Base-by-base conservation (phyloP, 2,888 invertebrate species). In the Atethmia centrago region DNA sequence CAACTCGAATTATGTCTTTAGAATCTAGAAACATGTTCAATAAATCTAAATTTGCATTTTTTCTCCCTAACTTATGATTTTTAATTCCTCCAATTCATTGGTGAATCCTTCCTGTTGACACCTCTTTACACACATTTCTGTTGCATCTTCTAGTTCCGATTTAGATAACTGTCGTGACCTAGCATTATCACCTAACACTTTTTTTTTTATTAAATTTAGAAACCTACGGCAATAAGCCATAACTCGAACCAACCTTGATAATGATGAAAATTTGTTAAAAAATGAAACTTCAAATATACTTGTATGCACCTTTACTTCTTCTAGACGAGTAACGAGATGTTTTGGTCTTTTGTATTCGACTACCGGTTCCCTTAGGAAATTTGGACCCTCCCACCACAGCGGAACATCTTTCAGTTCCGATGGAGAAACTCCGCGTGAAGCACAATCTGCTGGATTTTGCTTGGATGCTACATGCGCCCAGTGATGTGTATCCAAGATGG, bases 211-310 rank as follows among this genome's bases (percentile, higher is more conserved):
- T 31, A 49, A 49, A 49, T 49, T 49, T 21, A 49, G 21, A 49
- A 49, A 49, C 49, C 49, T 21, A 19, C 25, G 62, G 47, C 55
- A 62, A 12, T 71, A 56, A 4, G 63, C 56, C 1, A 59, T n/a
- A 2, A 55, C 28, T 9, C 40, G 16, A 1, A 64, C 3, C 4
- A 56, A 3, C 8, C 21, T 56, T 1, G 71, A 47, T 0, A 56
- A 21, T 0, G 45, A 21, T 0, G 63, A 64, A 42, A 56, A 64
- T 8, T 79, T 81, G 10, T 69, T 62, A 56, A 63, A 79, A 10
- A 83, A 56, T 25, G 67, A 45, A 10, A 68, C 84, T 2, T 74
- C 61, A 2, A 79, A 45, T 0, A 58, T 16, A 1, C 25, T 51
- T 16, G 75, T 71, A 9, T 62, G 31, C 16, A 71, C 51, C 9